A percentile compares a stretch with the other conserved stretches of the same genome.
These are phyloP conservation scores for Drosophila ustulata DNA, from an alignment of 2,888 invertebrate species.

Conservation along the genomic window DNA sequence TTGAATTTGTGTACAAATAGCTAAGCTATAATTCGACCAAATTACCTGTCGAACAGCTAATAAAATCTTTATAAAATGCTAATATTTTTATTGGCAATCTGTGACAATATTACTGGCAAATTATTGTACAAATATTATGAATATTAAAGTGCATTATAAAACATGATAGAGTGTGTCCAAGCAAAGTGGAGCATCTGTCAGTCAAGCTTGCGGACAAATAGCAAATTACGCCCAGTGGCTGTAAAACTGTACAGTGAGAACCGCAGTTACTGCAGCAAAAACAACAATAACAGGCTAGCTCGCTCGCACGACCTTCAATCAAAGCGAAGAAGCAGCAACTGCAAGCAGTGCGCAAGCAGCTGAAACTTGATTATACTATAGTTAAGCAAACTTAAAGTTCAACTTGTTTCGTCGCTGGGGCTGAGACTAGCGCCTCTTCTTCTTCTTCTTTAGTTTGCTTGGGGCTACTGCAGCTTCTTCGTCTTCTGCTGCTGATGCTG, in stretches of 20 bases:
- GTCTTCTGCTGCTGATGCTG: slow-evolving; percentile 4
- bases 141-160: background rate
- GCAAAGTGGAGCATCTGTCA: slow-evolving; percentile 10
- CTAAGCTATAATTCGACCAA: too few species aligned
- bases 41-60: background rate
- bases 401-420: slow-evolving; percentile 61
- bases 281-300: slow-evolving; percentile 13
- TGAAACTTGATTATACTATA: slow-evolving; percentile 66
- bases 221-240: slow-evolving; percentile 7
- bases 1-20: too few species aligned
- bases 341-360: slow-evolving; percentile 24
- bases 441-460: slow-evolving; percentile 28
- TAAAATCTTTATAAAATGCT: background rate
- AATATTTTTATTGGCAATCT: background rate
- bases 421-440: slow-evolving; percentile 3
- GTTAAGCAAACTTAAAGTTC: slow-evolving; percentile 66
- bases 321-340: slow-evolving; percentile 24
- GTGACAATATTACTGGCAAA: background rate
- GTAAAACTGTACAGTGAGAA: slow-evolving; percentile 28
- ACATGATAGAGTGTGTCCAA: background rate
- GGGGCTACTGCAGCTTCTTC: slow-evolving; percentile 25
- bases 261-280: slow-evolving; percentile 1
- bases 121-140: background rate
- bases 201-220: slow-evolving; percentile 1
- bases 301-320: slow-evolving; percentile 66